Percentiles rank a stretch among this genome's conserved stretches.
Evolutionary conservation across 2,888 invertebrate species (phyloP).

Genomic region (Harpagoxenus sublaevis): DNA sequence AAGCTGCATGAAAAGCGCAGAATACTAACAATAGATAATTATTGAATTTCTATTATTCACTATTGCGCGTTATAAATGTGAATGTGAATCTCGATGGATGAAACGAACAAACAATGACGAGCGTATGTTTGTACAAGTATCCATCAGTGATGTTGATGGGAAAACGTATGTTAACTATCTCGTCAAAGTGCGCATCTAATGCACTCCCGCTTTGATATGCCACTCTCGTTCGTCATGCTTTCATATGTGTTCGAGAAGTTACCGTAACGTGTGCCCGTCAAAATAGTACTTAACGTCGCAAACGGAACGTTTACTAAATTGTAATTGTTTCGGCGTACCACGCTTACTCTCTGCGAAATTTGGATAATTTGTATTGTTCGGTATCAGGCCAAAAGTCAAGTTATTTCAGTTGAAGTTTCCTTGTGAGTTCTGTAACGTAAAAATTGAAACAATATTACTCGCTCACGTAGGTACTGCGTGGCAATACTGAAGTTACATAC

Average conservation of each 20-base stretch:
- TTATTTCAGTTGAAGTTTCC: conserved; percentile 12
- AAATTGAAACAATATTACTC: conserved; percentile 18
- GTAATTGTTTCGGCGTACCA: conserved; percentile 9
- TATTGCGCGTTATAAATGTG: neutral
- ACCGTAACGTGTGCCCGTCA: neutral
- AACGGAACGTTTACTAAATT: conserved; percentile 35
- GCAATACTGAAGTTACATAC: neutral
- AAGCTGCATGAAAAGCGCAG: neutral
- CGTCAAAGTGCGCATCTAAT: conserved; percentile 52
- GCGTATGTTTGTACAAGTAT: neutral
- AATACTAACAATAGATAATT: conserved; percentile 8
- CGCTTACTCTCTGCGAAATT: neutral
- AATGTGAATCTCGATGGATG: conserved; percentile 10
- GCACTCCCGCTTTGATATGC: conserved; percentile 37
- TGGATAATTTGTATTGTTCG: conserved; percentile 26
- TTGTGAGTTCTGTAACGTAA: neutral
- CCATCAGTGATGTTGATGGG: conserved; percentile 24
- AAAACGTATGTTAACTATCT: conserved; percentile 39
- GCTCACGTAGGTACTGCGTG: neutral
- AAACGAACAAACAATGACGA: conserved; percentile 22
- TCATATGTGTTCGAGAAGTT: conserved; percentile 35
- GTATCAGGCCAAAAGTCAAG: neutral
- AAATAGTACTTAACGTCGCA: conserved; percentile 32
- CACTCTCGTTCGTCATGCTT: conserved; percentile 29
- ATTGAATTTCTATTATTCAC: conserved; percentile 17